Evolutionary conservation across 2,797 vertebrate genomes (phyloP).

Genomic region (Menidia menidia): DNA sequence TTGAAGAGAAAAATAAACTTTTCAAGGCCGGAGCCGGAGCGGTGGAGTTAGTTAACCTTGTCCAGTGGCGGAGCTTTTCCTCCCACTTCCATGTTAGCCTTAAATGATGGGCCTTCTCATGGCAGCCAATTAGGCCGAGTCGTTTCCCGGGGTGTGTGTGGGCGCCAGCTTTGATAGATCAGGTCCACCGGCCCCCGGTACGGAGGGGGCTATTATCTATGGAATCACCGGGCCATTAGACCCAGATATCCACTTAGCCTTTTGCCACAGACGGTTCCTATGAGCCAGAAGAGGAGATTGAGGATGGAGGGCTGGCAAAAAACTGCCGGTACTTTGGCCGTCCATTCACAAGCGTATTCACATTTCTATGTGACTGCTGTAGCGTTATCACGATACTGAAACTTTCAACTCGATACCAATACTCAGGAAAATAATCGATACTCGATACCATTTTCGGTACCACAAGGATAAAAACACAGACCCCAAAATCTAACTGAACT

Average conservation of each 20-base stretch:
- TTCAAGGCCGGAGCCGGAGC: slow-evolving; percentile 46
- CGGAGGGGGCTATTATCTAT: slow-evolving; percentile 78
- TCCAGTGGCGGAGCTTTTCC: slow-evolving; percentile 55
- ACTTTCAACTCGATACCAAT: too few species aligned
- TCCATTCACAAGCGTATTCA: too few species aligned
- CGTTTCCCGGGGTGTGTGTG: slow-evolving; percentile 66
- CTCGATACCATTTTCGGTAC: too few species aligned
- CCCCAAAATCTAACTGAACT: too few species aligned
- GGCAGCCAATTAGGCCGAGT: slow-evolving; percentile 82
- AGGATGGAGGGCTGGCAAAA: slow-evolving; percentile 29
- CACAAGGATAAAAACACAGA: too few species aligned
- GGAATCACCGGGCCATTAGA: slow-evolving; percentile 78
- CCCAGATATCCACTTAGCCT: slow-evolving; percentile 80
- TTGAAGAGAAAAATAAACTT: slow-evolving; percentile 38
- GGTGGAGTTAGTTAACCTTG: slow-evolving; percentile 79
- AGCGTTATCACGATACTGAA: too few species aligned
- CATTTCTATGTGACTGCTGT: too few species aligned
- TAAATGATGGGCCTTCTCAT: slow-evolving; percentile 76
- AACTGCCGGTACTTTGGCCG: too few species aligned
- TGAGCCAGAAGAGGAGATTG: slow-evolving; percentile 70
- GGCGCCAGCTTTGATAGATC: slow-evolving; percentile 73
- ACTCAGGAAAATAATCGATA: too few species aligned
- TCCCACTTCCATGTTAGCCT: slow-evolving; percentile 45
- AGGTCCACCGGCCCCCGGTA: slow-evolving; percentile 45
- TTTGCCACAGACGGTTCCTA: slow-evolving; percentile 74